These are phyloP conservation scores for Amblyjoppa fuscipennis DNA, from an alignment of 2,888 invertebrate species.

Conservation along the genomic window DNA sequence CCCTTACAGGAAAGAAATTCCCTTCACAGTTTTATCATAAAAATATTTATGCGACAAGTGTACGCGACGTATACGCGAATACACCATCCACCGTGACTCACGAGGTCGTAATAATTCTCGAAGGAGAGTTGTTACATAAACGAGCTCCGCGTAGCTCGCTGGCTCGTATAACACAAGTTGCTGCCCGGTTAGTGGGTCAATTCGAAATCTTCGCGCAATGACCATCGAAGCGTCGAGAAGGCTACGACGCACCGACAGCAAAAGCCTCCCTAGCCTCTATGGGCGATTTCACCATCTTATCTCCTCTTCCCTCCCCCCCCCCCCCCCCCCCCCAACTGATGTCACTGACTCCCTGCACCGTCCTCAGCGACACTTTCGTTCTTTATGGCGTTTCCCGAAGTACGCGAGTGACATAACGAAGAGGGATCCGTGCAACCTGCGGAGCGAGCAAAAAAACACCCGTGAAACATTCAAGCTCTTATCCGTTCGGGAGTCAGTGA, in stretches of 20 bases:
- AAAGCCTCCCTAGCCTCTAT: conserved; percentile 1
- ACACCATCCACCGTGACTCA: conserved; percentile 21
- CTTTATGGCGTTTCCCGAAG: conserved; percentile 44
- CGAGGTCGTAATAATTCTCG: conserved; percentile 45
- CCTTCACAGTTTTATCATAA: conserved; percentile 6
- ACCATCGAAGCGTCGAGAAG: conserved; percentile 6
- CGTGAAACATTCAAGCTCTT: conserved; percentile 47
- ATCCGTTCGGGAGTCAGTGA: conserved; percentile 26
- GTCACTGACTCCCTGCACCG: conserved; percentile 5
- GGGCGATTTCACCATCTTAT: conserved; percentile 27
- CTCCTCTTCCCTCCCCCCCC: not conserved
- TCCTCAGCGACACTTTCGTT: conserved; percentile 40
- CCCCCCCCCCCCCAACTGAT: too few relatives aligned
- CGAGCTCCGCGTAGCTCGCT: conserved; percentile 1
- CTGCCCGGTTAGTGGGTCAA: conserved; percentile 52
- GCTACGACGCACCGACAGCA: conserved; percentile 6
- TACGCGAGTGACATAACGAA: conserved; percentile 46
- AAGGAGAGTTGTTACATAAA: conserved; percentile 57
- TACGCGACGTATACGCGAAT: not conserved
- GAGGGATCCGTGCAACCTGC: conserved; percentile 13
- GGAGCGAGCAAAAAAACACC: conserved; percentile 5
- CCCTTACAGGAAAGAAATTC: not conserved
- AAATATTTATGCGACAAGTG: conserved; percentile 2
- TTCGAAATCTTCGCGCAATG: conserved; percentile 49
- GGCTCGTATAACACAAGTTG: conserved; percentile 51